Conservation (phyloP, 2,797 vertebrate genomes). For the Labroides dimidiatus region DNA sequence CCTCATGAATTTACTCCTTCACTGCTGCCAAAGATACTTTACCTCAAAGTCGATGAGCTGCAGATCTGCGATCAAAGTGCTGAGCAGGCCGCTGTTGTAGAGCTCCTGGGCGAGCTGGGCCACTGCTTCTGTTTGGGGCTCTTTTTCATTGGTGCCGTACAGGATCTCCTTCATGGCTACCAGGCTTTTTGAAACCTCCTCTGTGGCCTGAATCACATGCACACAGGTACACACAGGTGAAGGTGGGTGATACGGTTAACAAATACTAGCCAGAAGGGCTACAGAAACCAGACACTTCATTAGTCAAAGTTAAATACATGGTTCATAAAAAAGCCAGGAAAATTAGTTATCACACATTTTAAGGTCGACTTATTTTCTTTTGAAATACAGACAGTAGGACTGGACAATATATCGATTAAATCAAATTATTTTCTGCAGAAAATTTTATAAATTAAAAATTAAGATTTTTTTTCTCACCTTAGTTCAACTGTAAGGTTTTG, state of each 20-base stretch:
- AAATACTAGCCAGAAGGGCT: not conserved
- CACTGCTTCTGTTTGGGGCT: slow-evolving; percentile 96
- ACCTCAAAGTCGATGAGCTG: slow-evolving; percentile 99
- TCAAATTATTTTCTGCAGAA: too few relatives aligned
- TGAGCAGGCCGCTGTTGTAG: slow-evolving; percentile 95
- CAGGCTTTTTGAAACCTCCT: slow-evolving; percentile 97
- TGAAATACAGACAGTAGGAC: too few relatives aligned
- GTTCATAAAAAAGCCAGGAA: too few relatives aligned
- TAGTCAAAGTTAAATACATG: too few relatives aligned
- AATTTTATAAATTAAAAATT: too few relatives aligned
- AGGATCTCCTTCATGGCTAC: slow-evolving; percentile 98
- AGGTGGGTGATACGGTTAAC: not conserved
- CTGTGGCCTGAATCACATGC: slow-evolving; percentile 87
- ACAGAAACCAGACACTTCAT: not conserved
- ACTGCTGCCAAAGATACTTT: slow-evolving; percentile 16
- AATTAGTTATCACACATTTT: too few relatives aligned
- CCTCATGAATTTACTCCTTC: not conserved
- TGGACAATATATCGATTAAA: too few relatives aligned
- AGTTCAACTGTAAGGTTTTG: too few relatives aligned
- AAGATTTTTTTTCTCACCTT: too few relatives aligned
- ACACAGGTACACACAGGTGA: not conserved
- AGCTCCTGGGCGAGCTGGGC: slow-evolving; percentile 97
- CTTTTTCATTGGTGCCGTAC: slow-evolving; percentile 96
- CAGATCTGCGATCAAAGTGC: slow-evolving; percentile 92
- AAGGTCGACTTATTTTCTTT: too few relatives aligned